Evolutionary conservation across 2,113 vertebrate species (phyloP), one percentile per base, ranked within the genome.

Genomic region (Romanogobio albipinnatus): DNA sequence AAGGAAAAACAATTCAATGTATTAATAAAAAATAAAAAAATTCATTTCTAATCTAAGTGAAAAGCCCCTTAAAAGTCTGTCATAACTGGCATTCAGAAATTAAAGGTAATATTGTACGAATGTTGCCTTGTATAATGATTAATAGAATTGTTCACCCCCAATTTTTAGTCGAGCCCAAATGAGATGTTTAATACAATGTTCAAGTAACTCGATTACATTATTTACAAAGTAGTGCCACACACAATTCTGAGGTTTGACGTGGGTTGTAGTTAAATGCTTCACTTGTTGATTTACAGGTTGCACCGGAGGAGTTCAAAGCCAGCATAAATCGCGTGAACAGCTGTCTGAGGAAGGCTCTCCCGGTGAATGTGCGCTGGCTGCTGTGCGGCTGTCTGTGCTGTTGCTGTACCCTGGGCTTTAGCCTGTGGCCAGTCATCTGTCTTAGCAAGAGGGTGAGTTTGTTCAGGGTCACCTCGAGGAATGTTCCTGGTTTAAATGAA

Each of bases 351-450:
- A 99, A 99, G 94, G 99, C 97, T 0, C 96, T 99, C 91, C 98
- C 98, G 2, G 96, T 99, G 87, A 99, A 99, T 78, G 97, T 99
- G 29, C 95, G 98, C 86, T 99, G 98, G 98, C 94, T 99, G 26
- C 95, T 99, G 75, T 99, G 98, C 90, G 98, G 98, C 91, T 99
- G 98, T 93, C 95, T 99, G 87, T 99, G 98, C 93, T 99, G 98
- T 93, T 99, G 98, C 90, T 99, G 98, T 92, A 99, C 98, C 0
- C 92, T 99, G 93, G 98, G 98, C 85, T 98, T 98, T 94, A 99
- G 98, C 91, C 96, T 99, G 95, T 99, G 98, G 98, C 98, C 98
- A 39, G 98, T 99, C 89, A 96, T 99, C 91, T 99, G 98, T 93
- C 98, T 99, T 94, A 99, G 97, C 95, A 99, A 99, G 94, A 96